phyloP scores from a whole-genome alignment of 2,888 invertebrate species.

The Coleophora flavipennella region DNA sequence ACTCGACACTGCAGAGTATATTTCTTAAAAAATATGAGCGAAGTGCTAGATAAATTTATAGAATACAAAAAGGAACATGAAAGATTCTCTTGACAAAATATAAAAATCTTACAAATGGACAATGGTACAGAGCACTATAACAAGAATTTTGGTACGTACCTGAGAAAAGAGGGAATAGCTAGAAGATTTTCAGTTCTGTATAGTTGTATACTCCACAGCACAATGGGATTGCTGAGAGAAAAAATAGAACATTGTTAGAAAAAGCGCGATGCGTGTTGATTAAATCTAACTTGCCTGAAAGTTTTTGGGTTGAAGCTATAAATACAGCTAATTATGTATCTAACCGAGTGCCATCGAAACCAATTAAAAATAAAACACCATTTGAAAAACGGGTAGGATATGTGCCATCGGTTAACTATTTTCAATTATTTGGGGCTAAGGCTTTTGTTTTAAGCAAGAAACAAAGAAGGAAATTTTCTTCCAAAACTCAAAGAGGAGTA shows the following conservation, averaged over 20 bases:
- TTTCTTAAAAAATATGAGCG: slow-evolving; percentile 8
- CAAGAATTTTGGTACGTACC: not conserved
- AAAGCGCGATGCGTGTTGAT: not conserved
- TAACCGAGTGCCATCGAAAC: not conserved
- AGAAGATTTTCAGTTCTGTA: not conserved
- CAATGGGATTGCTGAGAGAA: slow-evolving; percentile 4
- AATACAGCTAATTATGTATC: not conserved
- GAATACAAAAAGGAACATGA: slow-evolving; percentile 7
- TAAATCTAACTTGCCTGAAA: not conserved
- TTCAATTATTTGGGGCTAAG: too few species aligned
- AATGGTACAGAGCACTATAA: slow-evolving; percentile 3
- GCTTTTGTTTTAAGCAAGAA: too few species aligned
- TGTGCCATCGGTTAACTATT: too few species aligned
- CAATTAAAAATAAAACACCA: not conserved
- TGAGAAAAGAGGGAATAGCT: not conserved
- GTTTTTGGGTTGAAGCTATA: not conserved
- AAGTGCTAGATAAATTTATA: slow-evolving; percentile 6
- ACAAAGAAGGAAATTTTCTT: not conserved
- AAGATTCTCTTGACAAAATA: slow-evolving; percentile 2
- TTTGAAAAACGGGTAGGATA: not conserved
- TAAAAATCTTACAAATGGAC: slow-evolving; percentile 6
- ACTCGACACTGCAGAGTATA: slow-evolving; percentile 8
- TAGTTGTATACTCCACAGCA: slow-evolving; percentile 8
- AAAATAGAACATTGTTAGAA: slow-evolving; percentile 6
- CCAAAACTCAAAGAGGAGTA: not conserved